Percentiles rank a stretch among this genome's conserved stretches.
These are phyloP conservation scores for Sander lucioperca DNA, from an alignment of 2,113 vertebrate genomes.

Conservation along the genomic window DNA sequence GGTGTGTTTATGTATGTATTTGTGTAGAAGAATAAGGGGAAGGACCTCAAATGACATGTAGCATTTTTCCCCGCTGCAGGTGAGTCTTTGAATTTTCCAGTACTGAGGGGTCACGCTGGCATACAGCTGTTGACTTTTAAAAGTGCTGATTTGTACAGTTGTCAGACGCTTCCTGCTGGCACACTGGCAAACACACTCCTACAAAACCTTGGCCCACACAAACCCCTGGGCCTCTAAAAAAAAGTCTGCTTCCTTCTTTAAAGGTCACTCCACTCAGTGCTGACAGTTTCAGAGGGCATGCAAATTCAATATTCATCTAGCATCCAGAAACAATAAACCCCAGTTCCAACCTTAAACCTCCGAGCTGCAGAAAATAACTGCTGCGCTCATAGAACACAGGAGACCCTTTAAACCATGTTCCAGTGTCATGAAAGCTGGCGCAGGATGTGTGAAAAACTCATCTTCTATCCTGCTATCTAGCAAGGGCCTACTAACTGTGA, in stretches of 20 bases:
- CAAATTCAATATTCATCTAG: slow-evolving; percentile 50
- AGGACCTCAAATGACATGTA: slow-evolving; percentile 12
- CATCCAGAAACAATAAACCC: slow-evolving; percentile 65
- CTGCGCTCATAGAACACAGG: slow-evolving; percentile 24
- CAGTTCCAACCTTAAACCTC: slow-evolving; percentile 49
- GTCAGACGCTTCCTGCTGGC: slow-evolving; percentile 71
- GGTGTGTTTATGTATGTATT: background rate
- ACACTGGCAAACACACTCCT: slow-evolving; percentile 15
- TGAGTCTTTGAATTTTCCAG: slow-evolving; percentile 68
- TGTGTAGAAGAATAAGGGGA: background rate
- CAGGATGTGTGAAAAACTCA: slow-evolving; percentile 62
- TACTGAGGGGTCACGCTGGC: slow-evolving; percentile 30
- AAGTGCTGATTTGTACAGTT: slow-evolving; percentile 67
- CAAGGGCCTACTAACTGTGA: slow-evolving; percentile 57
- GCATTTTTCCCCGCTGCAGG: slow-evolving; percentile 43
- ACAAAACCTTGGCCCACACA: slow-evolving; percentile 17
- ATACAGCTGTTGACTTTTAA: slow-evolving; percentile 73
- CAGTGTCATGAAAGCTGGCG: slow-evolving; percentile 23
- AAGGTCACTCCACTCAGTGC: slow-evolving; percentile 60
- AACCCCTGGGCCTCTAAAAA: slow-evolving; percentile 30
- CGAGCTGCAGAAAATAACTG: slow-evolving; percentile 36
- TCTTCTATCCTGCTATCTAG: slow-evolving; percentile 59
- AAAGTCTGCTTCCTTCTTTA: slow-evolving; percentile 58
- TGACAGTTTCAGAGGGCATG: slow-evolving; percentile 64
- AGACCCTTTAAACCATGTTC: slow-evolving; percentile 29